Conservation (phyloP, 2,888 invertebrate species). For the Schrankia costaestrigalis region DNA sequence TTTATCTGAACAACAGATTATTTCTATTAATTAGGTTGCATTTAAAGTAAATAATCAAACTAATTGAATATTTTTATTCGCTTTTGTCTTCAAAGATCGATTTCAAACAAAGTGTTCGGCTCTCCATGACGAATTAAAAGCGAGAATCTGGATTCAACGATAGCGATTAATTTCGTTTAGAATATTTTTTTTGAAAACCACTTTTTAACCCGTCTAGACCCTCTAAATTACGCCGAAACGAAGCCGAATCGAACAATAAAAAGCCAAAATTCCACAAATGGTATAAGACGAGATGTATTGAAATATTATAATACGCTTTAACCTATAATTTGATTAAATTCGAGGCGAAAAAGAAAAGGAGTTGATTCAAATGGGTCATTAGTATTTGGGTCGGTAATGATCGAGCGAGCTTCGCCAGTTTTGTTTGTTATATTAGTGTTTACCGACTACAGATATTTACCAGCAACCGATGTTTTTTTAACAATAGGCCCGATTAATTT, state of each 20-base stretch:
- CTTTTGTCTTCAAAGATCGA: neutral
- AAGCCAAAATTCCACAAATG: constrained; percentile 75
- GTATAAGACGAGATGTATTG: constrained; percentile 71
- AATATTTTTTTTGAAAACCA: constrained; percentile 23
- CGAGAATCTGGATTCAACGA: constrained; percentile 27
- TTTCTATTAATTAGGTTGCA: constrained; percentile 7
- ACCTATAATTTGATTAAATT: constrained; percentile 81
- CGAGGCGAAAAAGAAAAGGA: constrained; percentile 70
- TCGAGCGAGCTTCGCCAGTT: constrained; percentile 60
- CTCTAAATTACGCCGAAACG: constrained; percentile 64
- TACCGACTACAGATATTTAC: too few species aligned
- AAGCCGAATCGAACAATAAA: constrained; percentile 73
- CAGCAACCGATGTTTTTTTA: too few species aligned
- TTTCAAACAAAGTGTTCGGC: constrained; percentile 6
- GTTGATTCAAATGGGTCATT: constrained; percentile 72
- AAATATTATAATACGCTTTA: constrained; percentile 77
- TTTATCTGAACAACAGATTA: constrained; percentile 21
- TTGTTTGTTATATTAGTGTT: constrained; percentile 68
- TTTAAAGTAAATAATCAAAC: constrained; percentile 1
- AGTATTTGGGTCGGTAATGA: constrained; percentile 77
- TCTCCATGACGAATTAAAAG: constrained; percentile 21
- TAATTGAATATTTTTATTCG: too few species aligned
- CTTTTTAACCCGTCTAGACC: constrained; percentile 69
- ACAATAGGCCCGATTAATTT: too few species aligned
- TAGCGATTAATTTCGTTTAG: constrained; percentile 39